Conservation (phyloP, 2,797 vertebrate genomes). For the Danio jaintianensis region DNA sequence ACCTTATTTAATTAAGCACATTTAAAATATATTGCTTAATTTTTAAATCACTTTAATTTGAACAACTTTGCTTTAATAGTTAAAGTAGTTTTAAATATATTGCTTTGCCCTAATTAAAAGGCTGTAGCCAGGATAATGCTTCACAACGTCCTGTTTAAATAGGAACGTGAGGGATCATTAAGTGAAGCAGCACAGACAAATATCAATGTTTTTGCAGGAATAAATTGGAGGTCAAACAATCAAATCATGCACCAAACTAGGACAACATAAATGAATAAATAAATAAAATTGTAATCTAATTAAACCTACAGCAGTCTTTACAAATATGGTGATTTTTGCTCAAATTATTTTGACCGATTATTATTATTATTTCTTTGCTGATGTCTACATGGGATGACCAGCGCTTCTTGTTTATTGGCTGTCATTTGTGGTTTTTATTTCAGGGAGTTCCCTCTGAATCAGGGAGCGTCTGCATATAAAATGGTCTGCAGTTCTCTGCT, state of each 20-base stretch:
- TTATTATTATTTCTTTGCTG: slow-evolving; percentile 47
- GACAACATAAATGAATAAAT: slow-evolving; percentile 31
- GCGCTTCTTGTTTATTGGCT: slow-evolving; percentile 99
- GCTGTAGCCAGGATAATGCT: slow-evolving; percentile 36
- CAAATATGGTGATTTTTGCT: slow-evolving; percentile 54
- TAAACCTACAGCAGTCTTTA: neutral
- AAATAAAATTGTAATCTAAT: neutral
- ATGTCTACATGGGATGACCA: slow-evolving; percentile 82
- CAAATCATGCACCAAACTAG: slow-evolving; percentile 41
- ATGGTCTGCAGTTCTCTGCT: slow-evolving; percentile 99
- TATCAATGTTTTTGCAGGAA: slow-evolving; percentile 53
- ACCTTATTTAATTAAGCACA: too few relatives aligned
- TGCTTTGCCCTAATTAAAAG: slow-evolving; percentile 26
- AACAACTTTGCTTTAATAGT: neutral
- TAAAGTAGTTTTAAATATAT: neutral
- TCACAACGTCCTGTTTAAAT: slow-evolving; percentile 49
- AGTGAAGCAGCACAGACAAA: slow-evolving; percentile 49
- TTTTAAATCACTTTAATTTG: neutral
- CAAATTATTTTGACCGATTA: slow-evolving; percentile 65
- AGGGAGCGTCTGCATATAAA: slow-evolving; percentile 99
- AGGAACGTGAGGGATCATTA: slow-evolving; percentile 49
- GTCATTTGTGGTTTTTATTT: slow-evolving; percentile 98
- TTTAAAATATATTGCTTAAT: neutral
- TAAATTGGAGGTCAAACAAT: slow-evolving; percentile 45
- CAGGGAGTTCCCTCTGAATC: slow-evolving; percentile 99